phyloP scores from a whole-genome alignment of 2,888 invertebrate genomes.

The Scaptomyza polygonia region DNA sequence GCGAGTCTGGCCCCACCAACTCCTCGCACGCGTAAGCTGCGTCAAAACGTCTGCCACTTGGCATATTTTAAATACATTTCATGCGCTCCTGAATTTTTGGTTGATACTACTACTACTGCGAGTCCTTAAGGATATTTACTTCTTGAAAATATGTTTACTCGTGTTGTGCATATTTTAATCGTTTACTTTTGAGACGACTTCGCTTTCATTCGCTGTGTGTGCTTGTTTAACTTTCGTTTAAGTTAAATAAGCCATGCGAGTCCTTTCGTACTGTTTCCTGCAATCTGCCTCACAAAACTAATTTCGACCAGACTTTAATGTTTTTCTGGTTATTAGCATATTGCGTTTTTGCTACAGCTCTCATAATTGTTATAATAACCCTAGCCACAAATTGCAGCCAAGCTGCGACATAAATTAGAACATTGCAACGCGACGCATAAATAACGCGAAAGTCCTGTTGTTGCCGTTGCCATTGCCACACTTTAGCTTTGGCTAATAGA shows the following conservation, averaged over 20 bases:
- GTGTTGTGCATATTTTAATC: slow-evolving; percentile 84
- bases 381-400: slow-evolving; percentile 58
- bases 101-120: slow-evolving; percentile 18
- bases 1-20: slow-evolving; percentile 6
- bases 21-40: slow-evolving; percentile 17
- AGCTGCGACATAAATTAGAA: slow-evolving; percentile 58
- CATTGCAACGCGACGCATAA: slow-evolving; percentile 51
- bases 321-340: slow-evolving; percentile 42
- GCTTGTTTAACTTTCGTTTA: slow-evolving; percentile 72
- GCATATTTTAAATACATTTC: slow-evolving; percentile 83
- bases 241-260: slow-evolving; percentile 71
- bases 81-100: slow-evolving; percentile 76
- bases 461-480: slow-evolving; percentile 9
- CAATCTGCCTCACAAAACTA: slow-evolving; percentile 12
- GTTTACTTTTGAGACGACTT: slow-evolving; percentile 76
- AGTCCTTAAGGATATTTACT: slow-evolving; percentile 82
- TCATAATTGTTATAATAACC: slow-evolving; percentile 50
- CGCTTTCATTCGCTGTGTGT: slow-evolving; percentile 54
- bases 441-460: slow-evolving; percentile 44
- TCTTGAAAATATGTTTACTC: slow-evolving; percentile 83
- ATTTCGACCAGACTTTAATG: slow-evolving; percentile 49
- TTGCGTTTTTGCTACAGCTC: slow-evolving; percentile 17
- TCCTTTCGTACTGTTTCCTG: slow-evolving; percentile 8
- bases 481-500: slow-evolving; percentile 50
- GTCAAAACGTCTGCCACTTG: slow-evolving; percentile 73